Base-by-base conservation (phyloP, 2,113 vertebrate species). In the Trochalopteron elliotii region DNA sequence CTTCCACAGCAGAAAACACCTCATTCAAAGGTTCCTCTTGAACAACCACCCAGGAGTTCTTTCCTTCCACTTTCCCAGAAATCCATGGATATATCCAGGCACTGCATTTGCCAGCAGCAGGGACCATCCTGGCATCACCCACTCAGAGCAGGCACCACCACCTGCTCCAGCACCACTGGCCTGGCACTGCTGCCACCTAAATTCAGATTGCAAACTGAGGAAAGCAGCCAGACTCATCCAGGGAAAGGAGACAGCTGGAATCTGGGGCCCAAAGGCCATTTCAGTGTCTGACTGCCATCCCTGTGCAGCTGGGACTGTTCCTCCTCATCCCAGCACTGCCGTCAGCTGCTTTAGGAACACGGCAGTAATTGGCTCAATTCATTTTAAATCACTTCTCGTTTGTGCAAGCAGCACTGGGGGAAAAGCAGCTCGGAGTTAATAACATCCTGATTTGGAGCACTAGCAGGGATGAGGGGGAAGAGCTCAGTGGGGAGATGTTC, bases 281-380 rank as follows among this genome's bases (percentile, higher is more conserved):
- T 67, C 55, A 52, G 79, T 24, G 35, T 28, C 67, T 83, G 74
- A 39, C 52, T 90, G 71, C 49, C 33, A 14, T 70, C 85, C 35
- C 1, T 2, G 67, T 47, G 88, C 96, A 95, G 94, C 95, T 93
- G 96, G 88, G 82, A 53, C 57, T 7, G 75, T 37, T 88, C 64
- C 95, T 86, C 86, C 92, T 89, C 68, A 30, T 42, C 86, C 60
- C 0, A 50, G 57, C 22, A 7, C 65, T 86, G 82, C 65, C 45
- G 2, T 96, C 94, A 74, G 90, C 94, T 77, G 92, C 9, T 85
- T 93, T 45, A 70, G 91, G 83, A 28, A 88, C 88, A 42, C 75
- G 14, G 85, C 89, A 59, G 79, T 96, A 95, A 97, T 97, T 92
- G 95, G 92, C 83, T 94, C 94, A 33, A 96, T 97, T 97, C 94